Percentiles rank a stretch among this genome's conserved stretches.
These are phyloP conservation scores for Candidula unifasciata DNA, from an alignment of 2,888 invertebrate genomes.

Conservation along the genomic window DNA sequence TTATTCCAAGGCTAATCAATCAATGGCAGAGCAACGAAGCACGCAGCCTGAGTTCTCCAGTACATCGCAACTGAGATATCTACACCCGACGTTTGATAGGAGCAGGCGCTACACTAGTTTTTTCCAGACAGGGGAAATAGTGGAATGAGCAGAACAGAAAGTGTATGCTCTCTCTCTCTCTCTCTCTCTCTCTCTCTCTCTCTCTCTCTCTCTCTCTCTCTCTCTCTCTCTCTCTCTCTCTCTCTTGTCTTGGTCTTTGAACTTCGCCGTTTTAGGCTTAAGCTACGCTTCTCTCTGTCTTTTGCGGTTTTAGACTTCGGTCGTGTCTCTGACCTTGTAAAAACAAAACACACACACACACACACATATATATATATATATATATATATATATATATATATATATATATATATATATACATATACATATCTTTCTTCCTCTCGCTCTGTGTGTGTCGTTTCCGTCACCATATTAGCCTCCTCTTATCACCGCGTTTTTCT, in stretches of 20 bases:
- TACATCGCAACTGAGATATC: not conserved
- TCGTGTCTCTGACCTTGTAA: too few species aligned
- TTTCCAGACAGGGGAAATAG: not conserved
- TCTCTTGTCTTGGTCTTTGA: not conserved
- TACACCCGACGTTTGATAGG: not conserved
- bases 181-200: not conserved
- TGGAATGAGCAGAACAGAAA: not conserved
- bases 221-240: conserved; percentile 17
- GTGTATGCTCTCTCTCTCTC: not conserved
- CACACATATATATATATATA: too few species aligned
- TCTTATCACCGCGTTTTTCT: too few species aligned
- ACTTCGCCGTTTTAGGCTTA: not conserved
- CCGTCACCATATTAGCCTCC: too few species aligned
- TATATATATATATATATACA: too few species aligned
- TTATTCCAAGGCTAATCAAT: not conserved
- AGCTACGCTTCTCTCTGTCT: too few species aligned
- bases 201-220: not conserved
- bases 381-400: too few species aligned
- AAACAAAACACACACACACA: too few species aligned
- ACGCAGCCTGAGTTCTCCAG: not conserved
- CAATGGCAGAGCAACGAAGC: not conserved
- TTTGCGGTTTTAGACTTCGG: too few species aligned
- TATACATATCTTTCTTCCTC: too few species aligned
- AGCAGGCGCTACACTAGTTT: not conserved
- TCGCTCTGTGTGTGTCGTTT: too few species aligned